A percentile compares a stretch with the other conserved stretches of the same genome.
Conservation (phyloP, 1,140 invertebrate species). For the Drosophila neocordata region DNA sequence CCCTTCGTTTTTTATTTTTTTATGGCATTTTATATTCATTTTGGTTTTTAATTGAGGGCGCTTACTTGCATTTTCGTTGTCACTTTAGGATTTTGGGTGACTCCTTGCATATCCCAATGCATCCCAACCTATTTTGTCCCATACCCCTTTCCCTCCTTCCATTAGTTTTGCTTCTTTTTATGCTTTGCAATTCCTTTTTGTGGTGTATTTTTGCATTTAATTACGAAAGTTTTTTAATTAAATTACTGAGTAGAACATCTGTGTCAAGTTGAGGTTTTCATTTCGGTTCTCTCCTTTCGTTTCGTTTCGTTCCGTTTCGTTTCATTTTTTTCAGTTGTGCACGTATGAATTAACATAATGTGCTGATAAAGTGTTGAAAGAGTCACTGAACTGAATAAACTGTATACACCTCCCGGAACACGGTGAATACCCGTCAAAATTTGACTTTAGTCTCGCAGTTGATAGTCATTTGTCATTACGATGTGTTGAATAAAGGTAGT, state of each 20-base stretch:
- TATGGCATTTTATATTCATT: constrained; percentile 70
- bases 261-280: constrained; percentile 65
- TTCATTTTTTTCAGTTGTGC: constrained; percentile 11
- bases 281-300: neutral
- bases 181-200: constrained; percentile 46
- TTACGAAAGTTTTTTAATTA: constrained; percentile 81
- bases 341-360: constrained; percentile 53
- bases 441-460: neutral
- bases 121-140: constrained; percentile 1
- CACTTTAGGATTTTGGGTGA: constrained; percentile 60
- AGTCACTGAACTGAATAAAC: neutral
- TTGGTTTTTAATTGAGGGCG: constrained; percentile 74
- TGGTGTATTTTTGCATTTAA: constrained; percentile 70
- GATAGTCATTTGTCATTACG: neutral
- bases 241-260: constrained; percentile 76
- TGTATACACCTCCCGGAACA: neutral
- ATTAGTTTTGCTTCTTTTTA: constrained; percentile 13
- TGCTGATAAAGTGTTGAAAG: constrained; percentile 2
- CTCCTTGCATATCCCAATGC: neutral
- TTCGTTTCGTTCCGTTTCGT: neutral
- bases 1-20: constrained; percentile 49
- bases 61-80: constrained; percentile 80
- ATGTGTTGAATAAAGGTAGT: neutral
- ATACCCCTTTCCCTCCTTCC: neutral
- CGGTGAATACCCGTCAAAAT: constrained; percentile 29